Conservation (phyloP, 2,888 invertebrate genomes). For the Clepsis dumicolana region DNA sequence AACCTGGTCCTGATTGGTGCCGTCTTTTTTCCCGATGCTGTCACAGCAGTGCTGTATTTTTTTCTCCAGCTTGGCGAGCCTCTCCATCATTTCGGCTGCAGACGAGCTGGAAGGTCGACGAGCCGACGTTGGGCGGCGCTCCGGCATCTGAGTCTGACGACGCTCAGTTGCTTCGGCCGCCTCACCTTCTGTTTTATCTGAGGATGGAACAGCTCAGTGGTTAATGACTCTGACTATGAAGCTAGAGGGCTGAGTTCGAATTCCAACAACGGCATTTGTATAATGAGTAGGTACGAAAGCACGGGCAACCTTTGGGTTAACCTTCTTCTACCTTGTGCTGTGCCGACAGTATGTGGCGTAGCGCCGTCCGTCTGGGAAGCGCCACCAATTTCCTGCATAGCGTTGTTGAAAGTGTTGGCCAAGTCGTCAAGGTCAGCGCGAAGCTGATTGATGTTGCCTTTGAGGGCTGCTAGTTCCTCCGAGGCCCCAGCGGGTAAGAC, state of each 20-base stretch:
- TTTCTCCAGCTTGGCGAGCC: slow-evolving; percentile 64
- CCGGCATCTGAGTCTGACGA: not conserved
- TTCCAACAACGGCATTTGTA: too few species aligned
- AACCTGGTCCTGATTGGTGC: slow-evolving; percentile 65
- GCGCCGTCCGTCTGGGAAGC: slow-evolving; percentile 13
- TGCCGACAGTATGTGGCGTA: not conserved
- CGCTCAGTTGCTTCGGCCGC: slow-evolving; percentile 13
- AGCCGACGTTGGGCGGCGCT: not conserved
- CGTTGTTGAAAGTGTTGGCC: slow-evolving; percentile 53
- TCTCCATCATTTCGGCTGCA: slow-evolving; percentile 54
- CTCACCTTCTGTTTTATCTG: not conserved
- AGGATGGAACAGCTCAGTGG: not conserved
- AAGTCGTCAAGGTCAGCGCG: slow-evolving; percentile 60
- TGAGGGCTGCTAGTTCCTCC: slow-evolving; percentile 52
- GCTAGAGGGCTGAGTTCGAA: too few species aligned
- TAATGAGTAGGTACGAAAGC: too few species aligned
- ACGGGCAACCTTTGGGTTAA: not conserved
- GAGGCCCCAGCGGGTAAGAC: slow-evolving; percentile 25
- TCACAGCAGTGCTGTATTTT: slow-evolving; percentile 67
- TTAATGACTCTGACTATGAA: too few species aligned
- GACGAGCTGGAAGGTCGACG: not conserved
- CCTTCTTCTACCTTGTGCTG: not conserved
- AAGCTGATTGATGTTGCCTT: slow-evolving; percentile 51
- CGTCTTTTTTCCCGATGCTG: slow-evolving; percentile 57
- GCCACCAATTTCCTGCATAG: slow-evolving; percentile 53